These are phyloP conservation scores for Cyclophora albipunctata DNA, from an alignment of 2,888 invertebrate genomes.

Conservation along the genomic window DNA sequence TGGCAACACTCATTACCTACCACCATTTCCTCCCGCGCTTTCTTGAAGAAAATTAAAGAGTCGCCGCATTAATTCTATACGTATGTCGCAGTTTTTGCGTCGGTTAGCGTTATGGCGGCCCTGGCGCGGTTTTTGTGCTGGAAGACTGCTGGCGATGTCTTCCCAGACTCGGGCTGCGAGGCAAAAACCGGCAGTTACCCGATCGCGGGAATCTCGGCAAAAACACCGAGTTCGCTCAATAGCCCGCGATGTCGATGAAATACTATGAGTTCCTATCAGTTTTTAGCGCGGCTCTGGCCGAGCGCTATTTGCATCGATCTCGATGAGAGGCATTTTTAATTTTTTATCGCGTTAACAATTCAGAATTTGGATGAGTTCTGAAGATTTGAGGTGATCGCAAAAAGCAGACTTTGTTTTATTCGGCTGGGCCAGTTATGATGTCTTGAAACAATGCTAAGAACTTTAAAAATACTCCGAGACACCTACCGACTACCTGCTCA, in stretches of 20 bases:
- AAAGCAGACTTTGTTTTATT: too few species aligned
- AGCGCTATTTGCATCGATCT: conserved; percentile 60
- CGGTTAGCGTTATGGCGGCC: conserved; percentile 59
- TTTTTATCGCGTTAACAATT: too few species aligned
- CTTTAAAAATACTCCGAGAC: too few species aligned
- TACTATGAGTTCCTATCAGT: conserved; percentile 66
- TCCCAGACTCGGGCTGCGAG: conserved; percentile 53
- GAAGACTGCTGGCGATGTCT: conserved; percentile 45
- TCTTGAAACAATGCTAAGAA: too few species aligned
- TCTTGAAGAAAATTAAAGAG: conserved; percentile 73
- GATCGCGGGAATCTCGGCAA: conserved; percentile 54
- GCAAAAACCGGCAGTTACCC: conserved; percentile 37
- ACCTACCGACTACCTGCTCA: too few species aligned
- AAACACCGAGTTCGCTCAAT: conserved; percentile 64
- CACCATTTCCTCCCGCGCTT: conserved; percentile 71
- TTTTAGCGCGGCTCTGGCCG: conserved; percentile 57
- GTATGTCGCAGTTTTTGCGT: conserved; percentile 54
- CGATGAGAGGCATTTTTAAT: too few species aligned
- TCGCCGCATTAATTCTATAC: conserved; percentile 69
- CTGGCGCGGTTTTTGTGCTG: conserved; percentile 47
- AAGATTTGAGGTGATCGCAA: too few species aligned
- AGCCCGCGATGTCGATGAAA: conserved; percentile 69
- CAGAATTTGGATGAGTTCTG: too few species aligned
- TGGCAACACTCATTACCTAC: conserved; percentile 63
- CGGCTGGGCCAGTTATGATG: too few species aligned